Evolutionary conservation across 2,888 invertebrate genomes (phyloP).

Genomic region (Erebia palarica): DNA sequence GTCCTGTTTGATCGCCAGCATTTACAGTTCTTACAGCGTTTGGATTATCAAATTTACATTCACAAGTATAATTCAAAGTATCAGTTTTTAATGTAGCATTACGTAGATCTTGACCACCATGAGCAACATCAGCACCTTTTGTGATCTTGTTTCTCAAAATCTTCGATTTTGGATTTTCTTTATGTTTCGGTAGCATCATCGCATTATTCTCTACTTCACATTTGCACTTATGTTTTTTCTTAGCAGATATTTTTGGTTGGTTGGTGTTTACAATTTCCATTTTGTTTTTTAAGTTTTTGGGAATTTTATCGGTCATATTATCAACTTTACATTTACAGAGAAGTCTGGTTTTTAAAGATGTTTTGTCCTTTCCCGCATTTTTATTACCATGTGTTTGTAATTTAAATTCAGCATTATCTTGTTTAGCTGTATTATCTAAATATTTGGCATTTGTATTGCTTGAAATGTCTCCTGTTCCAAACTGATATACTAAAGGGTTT

Average conservation of each 20-base stretch:
- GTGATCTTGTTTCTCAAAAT: not conserved
- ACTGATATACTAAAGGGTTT: constrained; percentile 6
- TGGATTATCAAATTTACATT: constrained; percentile 22
- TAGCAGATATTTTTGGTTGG: not conserved
- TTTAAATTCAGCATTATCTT: not conserved
- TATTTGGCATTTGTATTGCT: not conserved
- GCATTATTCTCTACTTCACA: not conserved
- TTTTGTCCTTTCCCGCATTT: not conserved
- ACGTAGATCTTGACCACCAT: constrained; percentile 16
- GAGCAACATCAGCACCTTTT: constrained; percentile 4
- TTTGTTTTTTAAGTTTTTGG: not conserved
- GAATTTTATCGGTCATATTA: not conserved
- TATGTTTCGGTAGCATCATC: not conserved
- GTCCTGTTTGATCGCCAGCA: constrained; percentile 41
- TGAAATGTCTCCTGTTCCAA: constrained; percentile 28
- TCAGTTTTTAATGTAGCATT: not conserved
- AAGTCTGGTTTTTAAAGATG: not conserved
- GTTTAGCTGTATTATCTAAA: not conserved
- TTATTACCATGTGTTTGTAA: not conserved
- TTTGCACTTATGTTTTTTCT: not conserved
- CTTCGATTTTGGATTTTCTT: not conserved
- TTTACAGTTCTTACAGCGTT: constrained; percentile 13
- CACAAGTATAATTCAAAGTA: constrained; percentile 13
- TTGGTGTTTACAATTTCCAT: not conserved
- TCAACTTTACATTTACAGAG: not conserved